Base-by-base conservation (phyloP, 2,888 invertebrate genomes). In the Eretmocerus hayati region DNA sequence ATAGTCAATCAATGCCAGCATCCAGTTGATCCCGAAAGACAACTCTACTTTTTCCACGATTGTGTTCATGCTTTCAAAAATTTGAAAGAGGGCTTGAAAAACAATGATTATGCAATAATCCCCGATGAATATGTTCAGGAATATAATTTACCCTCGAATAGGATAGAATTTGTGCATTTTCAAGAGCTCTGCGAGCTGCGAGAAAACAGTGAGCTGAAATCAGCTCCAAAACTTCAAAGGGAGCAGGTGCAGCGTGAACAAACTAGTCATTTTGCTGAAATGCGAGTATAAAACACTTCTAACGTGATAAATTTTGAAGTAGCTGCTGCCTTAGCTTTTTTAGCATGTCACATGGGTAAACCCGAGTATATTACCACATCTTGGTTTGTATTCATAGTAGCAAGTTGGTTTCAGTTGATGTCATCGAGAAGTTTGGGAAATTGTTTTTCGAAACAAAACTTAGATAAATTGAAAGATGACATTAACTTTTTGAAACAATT, bases 1-100 rank as follows among this genome's bases (percentile, higher is more conserved):
- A 37, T 45, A 18, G 18, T 38, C 8, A 54, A 52, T 26, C 44
- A 21, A 42, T 50, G 49, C 48, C 9, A 18, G 8, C 58, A 61
- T 46, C 61, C 60, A 5, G 31, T 43, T 13, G 38, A 56, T 48
- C 18, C 16, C 16, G 31, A 47, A 3, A 45, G 43, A 40, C 22
- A 37, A 23, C 18, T 53, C 6, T 51, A n/a, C 21, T 50, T 56
- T 23, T 41, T 48, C 16, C 31, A 36, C 5, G 54, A 56, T 35
- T 11, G 30, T 22, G 36, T 47, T 4, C 53, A 54, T 22, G 21
- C 44, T 6, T 46, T 54, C 2, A 56, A 53, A 51, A 54, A 53
- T 42, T 16, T 48, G 2, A 52, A 52, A 30, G 15, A 35, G 18
- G 42, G 37, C 3, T 19, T 54, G 16, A 2, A 49, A 18, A 46